Conservation (phyloP, 2,797 vertebrate species). For the Sebastes matsubarae region DNA sequence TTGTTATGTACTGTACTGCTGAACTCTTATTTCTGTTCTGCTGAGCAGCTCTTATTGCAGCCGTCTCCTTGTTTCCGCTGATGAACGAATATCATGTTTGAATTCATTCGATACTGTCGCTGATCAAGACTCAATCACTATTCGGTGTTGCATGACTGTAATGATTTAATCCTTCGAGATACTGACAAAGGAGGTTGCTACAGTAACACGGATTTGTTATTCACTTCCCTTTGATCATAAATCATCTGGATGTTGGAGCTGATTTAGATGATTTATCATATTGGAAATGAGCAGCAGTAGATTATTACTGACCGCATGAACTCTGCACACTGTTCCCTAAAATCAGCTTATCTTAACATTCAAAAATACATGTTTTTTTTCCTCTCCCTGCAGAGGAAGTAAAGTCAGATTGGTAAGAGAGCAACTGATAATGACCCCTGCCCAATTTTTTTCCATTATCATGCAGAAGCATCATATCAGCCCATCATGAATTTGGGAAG, state of each 20-base stretch:
- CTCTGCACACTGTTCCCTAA: background rate
- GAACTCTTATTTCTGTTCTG: background rate
- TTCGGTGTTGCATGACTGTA: background rate
- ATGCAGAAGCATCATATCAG: constrained; percentile 1
- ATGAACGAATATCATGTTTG: constrained; percentile 2
- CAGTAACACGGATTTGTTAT: background rate
- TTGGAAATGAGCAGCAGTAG: background rate
- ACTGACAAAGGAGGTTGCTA: background rate
- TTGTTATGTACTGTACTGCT: background rate
- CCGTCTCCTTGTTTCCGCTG: background rate
- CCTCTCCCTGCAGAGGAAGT: background rate
- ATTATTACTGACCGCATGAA: background rate
- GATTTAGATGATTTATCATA: background rate
- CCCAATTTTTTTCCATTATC: constrained; percentile 16
- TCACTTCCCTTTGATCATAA: background rate
- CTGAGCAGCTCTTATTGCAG: background rate
- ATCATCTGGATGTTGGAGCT: background rate
- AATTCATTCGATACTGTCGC: background rate
- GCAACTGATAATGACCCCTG: constrained; percentile 13
- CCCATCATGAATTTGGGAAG: background rate
- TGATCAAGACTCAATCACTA: constrained; percentile 13
- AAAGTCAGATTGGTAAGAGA: background rate
- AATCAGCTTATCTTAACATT: background rate
- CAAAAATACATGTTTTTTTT: background rate
- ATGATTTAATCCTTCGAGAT: constrained; percentile 3